A percentile compares a stretch with the other conserved stretches of the same genome.
These are phyloP conservation scores for Contarinia nasturtii DNA, from an alignment of 1,140 invertebrate species.

Conservation along the genomic window DNA sequence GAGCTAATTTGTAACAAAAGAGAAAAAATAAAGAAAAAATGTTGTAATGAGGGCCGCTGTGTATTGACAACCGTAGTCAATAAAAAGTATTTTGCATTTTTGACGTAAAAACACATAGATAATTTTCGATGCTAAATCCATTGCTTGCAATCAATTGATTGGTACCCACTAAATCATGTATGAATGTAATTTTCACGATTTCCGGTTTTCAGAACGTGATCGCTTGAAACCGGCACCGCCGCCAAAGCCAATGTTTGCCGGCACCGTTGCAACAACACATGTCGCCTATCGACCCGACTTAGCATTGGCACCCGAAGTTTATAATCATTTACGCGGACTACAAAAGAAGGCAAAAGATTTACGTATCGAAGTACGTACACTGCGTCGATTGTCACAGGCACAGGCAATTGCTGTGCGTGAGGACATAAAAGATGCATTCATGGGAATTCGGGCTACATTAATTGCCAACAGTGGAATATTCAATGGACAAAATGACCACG, in stretches of 20 bases:
- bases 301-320: constrained; percentile 61
- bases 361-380: constrained; percentile 62
- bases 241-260: constrained; percentile 60
- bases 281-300: constrained; percentile 37
- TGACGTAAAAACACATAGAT: too few relatives aligned
- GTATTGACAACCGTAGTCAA: not conserved
- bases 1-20: not conserved
- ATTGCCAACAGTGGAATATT: constrained; percentile 39
- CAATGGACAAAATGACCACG: constrained; percentile 31
- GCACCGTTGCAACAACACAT: constrained; percentile 30
- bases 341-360: constrained; percentile 83
- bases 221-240: constrained; percentile 66
- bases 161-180: too few relatives aligned
- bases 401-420: constrained; percentile 81
- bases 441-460: constrained; percentile 54
- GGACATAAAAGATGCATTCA: constrained; percentile 74
- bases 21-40: too few relatives aligned
- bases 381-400: constrained; percentile 73
- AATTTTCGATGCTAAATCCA: too few relatives aligned
- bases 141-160: too few relatives aligned
- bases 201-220: constrained; percentile 44
- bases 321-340: constrained; percentile 61
- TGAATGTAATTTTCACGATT: not conserved
- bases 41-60: not conserved
- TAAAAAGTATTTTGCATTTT: not conserved